Percentiles rank a stretch among this genome's conserved stretches.
phyloP scores from a whole-genome alignment of 2,113 vertebrate species.

The Eudyptes chrysolophus region DNA sequence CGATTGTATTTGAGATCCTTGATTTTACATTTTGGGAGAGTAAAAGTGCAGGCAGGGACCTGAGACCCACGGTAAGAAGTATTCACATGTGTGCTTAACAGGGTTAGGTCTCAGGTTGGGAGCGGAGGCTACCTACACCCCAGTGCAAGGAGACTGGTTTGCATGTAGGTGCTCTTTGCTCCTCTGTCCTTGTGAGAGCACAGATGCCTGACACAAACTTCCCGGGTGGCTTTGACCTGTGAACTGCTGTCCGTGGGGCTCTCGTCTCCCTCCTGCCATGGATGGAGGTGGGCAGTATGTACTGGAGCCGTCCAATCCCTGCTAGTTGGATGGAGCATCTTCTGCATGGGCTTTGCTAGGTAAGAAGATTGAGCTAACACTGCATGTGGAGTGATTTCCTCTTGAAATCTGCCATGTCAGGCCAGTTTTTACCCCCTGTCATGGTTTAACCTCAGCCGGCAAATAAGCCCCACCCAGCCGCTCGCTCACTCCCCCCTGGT shows the following conservation, averaged over 20 bases:
- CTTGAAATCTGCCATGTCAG: not conserved
- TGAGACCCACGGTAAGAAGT: not conserved
- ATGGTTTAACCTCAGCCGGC: no score
- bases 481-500: no score
- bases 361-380: not conserved
- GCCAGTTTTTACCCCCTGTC: not conserved
- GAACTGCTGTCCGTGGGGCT: not conserved
- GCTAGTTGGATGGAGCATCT: not conserved
- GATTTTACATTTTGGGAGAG: not conserved
- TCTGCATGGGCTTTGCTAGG: not conserved
- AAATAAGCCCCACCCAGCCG: no score
- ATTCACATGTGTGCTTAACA: accelerated
- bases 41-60: not conserved
- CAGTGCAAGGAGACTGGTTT: not conserved
- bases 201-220: not conserved
- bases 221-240: not conserved
- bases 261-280: not conserved
- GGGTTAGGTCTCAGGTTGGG: not conserved
- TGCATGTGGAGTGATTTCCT: not conserved
- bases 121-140: not conserved
- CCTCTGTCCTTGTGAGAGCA: not conserved
- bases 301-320: not conserved
- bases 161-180: not conserved
- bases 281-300: not conserved
- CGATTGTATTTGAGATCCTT: not conserved